Conservation (phyloP, 2,888 invertebrate species). For the Hyalella azteca region DNA sequence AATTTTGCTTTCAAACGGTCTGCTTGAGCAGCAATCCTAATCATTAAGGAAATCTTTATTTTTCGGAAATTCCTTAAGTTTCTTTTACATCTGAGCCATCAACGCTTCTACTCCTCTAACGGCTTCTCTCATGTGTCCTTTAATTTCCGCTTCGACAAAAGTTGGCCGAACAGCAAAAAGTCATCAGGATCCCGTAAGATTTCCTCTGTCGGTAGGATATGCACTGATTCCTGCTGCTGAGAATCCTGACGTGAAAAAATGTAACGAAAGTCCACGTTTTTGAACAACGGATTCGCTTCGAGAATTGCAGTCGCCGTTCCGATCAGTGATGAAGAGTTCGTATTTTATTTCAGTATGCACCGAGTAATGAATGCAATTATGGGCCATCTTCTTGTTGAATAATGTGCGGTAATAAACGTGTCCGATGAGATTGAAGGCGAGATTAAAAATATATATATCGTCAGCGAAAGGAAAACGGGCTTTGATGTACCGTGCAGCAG, state of each 20-base stretch:
- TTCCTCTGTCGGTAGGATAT: not conserved
- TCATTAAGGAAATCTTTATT: not conserved
- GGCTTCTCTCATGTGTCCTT: constrained; percentile 12
- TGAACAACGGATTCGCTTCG: constrained; percentile 7
- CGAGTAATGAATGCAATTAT: too few species aligned
- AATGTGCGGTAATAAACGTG: too few species aligned
- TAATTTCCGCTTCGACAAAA: constrained; percentile 18
- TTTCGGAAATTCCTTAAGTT: not conserved
- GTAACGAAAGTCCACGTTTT: not conserved
- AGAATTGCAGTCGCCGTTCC: too few species aligned
- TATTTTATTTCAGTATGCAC: too few species aligned
- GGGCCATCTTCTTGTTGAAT: too few species aligned
- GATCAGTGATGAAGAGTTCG: too few species aligned
- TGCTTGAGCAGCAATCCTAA: not conserved
- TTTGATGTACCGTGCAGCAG: too few species aligned
- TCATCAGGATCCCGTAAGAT: constrained; percentile 15
- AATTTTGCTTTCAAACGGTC: not conserved
- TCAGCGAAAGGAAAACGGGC: too few species aligned
- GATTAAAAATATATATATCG: too few species aligned
- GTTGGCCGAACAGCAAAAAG: not conserved
- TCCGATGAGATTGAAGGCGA: too few species aligned
- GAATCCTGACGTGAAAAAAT: not conserved
- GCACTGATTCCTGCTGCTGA: constrained; percentile 22
- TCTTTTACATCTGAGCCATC: not conserved
- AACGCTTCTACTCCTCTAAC: not conserved